Conservation (phyloP, 1,140 invertebrate species). For the Caenorhabditis briggsae region DNA sequence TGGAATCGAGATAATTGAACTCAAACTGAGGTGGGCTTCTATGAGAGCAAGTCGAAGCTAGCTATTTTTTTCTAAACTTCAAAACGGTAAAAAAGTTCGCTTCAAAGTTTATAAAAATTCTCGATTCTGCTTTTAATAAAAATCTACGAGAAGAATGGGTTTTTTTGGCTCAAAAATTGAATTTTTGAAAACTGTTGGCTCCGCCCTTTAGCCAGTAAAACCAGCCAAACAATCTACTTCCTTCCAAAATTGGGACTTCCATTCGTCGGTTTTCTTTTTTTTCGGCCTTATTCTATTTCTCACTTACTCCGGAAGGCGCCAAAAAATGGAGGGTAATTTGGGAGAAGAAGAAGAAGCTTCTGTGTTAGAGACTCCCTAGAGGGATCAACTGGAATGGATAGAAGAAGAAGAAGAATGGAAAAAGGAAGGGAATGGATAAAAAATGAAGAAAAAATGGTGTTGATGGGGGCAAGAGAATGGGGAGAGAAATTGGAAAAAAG, state of each 20-base stretch:
- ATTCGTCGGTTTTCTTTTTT: background rate
- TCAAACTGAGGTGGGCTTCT: no score
- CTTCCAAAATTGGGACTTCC: slow-evolving; percentile 12
- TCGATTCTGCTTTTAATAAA: no score
- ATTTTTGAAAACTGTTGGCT: no score
- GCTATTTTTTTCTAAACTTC: no score
- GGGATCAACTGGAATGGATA: slow-evolving; percentile 34
- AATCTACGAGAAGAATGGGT: no score
- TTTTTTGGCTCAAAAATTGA: no score
- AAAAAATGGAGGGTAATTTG: slow-evolving; percentile 22
- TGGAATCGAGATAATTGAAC: no score
- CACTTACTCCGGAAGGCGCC: slow-evolving; percentile 23
- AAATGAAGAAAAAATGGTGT: slow-evolving; percentile 36
- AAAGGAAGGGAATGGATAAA: background rate
- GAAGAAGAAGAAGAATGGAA: slow-evolving; percentile 1
- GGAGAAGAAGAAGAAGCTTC: background rate
- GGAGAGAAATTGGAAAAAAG: background rate
- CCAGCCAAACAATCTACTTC: background rate
- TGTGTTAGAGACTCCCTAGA: background rate
- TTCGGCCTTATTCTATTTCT: slow-evolving; percentile 21
- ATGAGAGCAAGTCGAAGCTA: no score
- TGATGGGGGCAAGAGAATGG: background rate
- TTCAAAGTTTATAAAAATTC: no score
- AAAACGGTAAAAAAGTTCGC: no score
- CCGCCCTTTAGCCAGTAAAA: no score